Conservation (phyloP, 2,113 vertebrate species). For the Peromyscus polionotus region DNA sequence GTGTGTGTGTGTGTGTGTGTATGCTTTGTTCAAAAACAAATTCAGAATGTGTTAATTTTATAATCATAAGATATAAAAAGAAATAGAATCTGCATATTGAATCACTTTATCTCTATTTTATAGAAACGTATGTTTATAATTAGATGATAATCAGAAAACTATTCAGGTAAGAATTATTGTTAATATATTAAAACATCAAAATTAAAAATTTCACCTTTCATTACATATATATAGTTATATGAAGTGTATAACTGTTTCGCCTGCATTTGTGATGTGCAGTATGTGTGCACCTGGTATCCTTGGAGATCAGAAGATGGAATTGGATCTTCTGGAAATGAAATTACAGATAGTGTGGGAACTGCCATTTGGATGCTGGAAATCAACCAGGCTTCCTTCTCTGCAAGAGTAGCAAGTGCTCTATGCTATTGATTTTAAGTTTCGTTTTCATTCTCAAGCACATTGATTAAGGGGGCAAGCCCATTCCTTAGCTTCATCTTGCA, state of each 20-base stretch:
- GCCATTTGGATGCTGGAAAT: background rate
- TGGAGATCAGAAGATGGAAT: background rate
- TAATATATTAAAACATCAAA: background rate
- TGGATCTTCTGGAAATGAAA: background rate
- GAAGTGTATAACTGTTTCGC: background rate
- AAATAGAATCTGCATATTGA: conserved; percentile 29
- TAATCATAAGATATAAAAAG: conserved; percentile 58
- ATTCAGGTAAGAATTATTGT: background rate
- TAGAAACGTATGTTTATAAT: conserved; percentile 47
- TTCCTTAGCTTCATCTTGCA: background rate
- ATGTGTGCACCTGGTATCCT: background rate
- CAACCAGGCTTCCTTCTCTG: background rate
- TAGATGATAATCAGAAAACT: conserved; percentile 7
- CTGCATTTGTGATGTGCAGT: background rate
- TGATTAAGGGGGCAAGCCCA: background rate
- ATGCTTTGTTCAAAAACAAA: conserved; percentile 15
- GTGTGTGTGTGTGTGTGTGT: no score
- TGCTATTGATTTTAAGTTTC: background rate
- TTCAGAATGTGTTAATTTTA: conserved; percentile 70
- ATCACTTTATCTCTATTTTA: conserved; percentile 36
- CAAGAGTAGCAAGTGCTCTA: background rate
- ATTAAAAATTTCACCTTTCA: background rate
- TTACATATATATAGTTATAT: background rate
- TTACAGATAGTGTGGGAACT: background rate
- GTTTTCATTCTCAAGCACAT: background rate